These are phyloP conservation scores for Rhopilema esculentum DNA, from an alignment of 30 jellyfish, hydroid and myxozoan genomes.

Conservation along the genomic window DNA sequence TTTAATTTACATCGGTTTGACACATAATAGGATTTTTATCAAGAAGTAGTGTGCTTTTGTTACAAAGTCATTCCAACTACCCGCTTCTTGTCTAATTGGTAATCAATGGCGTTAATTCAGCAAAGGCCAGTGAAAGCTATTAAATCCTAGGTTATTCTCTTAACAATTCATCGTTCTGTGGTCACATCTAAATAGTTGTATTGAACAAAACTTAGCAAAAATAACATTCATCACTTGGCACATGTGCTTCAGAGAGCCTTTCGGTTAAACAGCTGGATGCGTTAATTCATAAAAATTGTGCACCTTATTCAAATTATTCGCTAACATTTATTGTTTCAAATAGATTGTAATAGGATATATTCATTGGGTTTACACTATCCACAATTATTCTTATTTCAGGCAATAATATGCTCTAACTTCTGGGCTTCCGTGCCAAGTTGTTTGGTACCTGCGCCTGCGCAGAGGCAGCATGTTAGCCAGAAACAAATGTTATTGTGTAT, in stretches of 20 bases:
- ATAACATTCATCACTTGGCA: not conserved
- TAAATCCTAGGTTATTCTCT: not conserved
- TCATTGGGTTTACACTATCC: not conserved
- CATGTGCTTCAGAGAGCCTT: not conserved
- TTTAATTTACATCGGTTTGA: slow-evolving; percentile 35
- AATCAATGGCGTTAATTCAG: not conserved
- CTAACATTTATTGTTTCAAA: not conserved
- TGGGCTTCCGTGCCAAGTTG: not conserved
- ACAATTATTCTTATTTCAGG: not conserved
- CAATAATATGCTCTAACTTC: not conserved
- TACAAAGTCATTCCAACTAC: not conserved
- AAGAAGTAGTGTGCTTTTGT: not conserved
- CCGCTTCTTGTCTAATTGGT: not conserved
- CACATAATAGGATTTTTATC: slow-evolving; percentile 32
- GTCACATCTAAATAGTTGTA: not conserved
- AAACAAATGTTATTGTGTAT: too few species aligned
- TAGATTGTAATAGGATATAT: not conserved
- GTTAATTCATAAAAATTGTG: not conserved
- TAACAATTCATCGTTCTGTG: not conserved
- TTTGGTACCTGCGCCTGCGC: not conserved
- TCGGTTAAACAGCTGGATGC: not conserved
- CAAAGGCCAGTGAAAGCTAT: not conserved
- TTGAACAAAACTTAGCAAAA: not conserved
- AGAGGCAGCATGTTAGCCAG: not conserved
- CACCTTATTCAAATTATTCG: not conserved